Evolutionary conservation across 2,113 vertebrate species (phyloP), one percentile per base, ranked within the genome.

Genomic region (Pedetes capensis): DNA sequence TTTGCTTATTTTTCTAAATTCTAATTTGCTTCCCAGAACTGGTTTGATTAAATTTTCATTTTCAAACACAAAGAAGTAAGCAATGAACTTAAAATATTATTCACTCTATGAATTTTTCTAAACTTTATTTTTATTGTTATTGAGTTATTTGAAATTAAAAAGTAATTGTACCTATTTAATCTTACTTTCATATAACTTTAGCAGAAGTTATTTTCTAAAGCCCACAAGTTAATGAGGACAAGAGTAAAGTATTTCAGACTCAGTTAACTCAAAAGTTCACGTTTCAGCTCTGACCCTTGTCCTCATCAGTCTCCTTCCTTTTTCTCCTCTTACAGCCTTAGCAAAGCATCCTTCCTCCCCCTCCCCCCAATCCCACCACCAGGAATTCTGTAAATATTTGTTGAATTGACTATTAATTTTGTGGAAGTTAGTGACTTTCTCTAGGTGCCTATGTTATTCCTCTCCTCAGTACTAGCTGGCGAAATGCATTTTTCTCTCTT

Each of bases 401-500:
- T 72, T 76, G 69, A 92, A 84, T 83, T 71, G 37, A 87, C 59
- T 66, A 20, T 76, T 80, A 78, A 12, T 87, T 93, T 76, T 87
- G 66, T 61, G 25, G 11, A 87, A 66, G 37, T 91, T 93, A 63
- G 81, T 37, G 3, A 3, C 87, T 92, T 96, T 95, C 90, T 92
- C 87, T n/a, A 88, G 78, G 55, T 87, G 44, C 72, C 76, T 76
- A 9, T 75, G 59, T 90, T 96, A 84, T 92, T 87, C 87, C 71
- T 87, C 16, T 97, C 37, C 27, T 71, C n/a, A 57, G 59, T 39
- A 71, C 72, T 71, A 72, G 32, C 59, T 94, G 88, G 91, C 27
- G 92, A 93, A 92, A 42, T 78, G 42, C 23, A 89, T 93, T 95
- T 91, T 94, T 79, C 64, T 92, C 42, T n/a, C 76, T 95, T 82